Base-by-base conservation (phyloP, 2,797 vertebrate species). In the Diplodus sargus region DNA sequence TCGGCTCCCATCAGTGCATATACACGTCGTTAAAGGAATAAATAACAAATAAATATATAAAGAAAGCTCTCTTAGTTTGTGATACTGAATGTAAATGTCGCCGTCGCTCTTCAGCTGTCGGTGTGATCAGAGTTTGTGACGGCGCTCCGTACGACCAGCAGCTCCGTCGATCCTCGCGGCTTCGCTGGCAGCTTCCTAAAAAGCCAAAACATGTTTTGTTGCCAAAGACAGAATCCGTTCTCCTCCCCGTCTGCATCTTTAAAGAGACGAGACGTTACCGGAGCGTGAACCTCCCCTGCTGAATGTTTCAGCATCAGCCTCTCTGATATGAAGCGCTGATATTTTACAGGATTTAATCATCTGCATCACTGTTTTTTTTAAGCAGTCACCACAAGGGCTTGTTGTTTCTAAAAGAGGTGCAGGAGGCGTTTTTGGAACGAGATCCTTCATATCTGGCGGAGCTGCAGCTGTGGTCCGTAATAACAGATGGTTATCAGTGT, bases 391-490 rank as follows among this genome's bases (percentile, higher is more conserved):
- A 11, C 68, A 0, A 58, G 52, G 74, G 13, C 42, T 0, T 16
- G 28, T 23, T 61, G 30, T 61, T 42, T 64, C 30, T 22, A 23
- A 22, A 23, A 25, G 14, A 13, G 30, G 23, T 4, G 1, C 20
- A 30, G 64, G 73, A 53, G 70, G 20, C 15, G 9, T 51, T 64
- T 0, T 54, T 61, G 60, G 48, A 71, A 5, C 1, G 25, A 25
- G 71, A 47, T 47, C 23, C 20, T 56, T 64, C 18, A 0, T 54
- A 59, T 62, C 25, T 30, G 70, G 20, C 8, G 70, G 59, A 64
- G 70, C 82, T 70, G 76, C 79, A 82, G 78, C 87, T 87, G 80
- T 4, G 87, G 59, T 77, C 49, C 23, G 68, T 79, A 72, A 73
- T 76, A 76, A 74, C 79, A 72, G 82, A 85, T 76, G 74, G 76